Evolutionary conservation across 2,113 vertebrate genomes (phyloP).

Genomic region (Cochlearius cochlearius): DNA sequence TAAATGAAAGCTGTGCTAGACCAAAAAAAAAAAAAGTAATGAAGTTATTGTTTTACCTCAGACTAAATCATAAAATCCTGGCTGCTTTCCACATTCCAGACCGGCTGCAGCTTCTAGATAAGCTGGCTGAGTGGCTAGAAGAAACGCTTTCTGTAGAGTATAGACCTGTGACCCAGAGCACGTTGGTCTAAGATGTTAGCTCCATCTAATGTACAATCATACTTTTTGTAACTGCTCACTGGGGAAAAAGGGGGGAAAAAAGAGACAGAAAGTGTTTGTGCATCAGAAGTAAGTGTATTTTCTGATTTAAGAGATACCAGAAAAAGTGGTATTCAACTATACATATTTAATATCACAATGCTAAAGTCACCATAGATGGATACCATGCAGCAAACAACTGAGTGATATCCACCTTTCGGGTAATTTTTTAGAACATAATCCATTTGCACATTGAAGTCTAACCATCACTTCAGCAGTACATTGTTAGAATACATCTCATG

Average conservation of each 20-base stretch:
- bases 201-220: neutral
- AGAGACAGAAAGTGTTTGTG: neutral
- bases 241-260: neutral
- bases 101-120: conserved; percentile 1
- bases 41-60: neutral
- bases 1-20: neutral
- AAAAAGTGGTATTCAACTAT: neutral
- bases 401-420: neutral
- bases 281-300: neutral
- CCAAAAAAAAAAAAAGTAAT: no score
- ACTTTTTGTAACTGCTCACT: neutral
- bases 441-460: neutral
- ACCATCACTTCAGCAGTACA: neutral
- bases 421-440: neutral
- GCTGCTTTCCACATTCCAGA: neutral
- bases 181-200: neutral
- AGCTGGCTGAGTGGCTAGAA: neutral
- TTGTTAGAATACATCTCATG: neutral
- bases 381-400: neutral
- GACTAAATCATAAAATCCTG: neutral
- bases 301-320: neutral
- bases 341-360: neutral
- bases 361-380: neutral
- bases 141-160: neutral
- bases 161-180: neutral